Base-by-base conservation (phyloP, 2,113 vertebrate genomes). In the Aegotheles bennettii region DNA sequence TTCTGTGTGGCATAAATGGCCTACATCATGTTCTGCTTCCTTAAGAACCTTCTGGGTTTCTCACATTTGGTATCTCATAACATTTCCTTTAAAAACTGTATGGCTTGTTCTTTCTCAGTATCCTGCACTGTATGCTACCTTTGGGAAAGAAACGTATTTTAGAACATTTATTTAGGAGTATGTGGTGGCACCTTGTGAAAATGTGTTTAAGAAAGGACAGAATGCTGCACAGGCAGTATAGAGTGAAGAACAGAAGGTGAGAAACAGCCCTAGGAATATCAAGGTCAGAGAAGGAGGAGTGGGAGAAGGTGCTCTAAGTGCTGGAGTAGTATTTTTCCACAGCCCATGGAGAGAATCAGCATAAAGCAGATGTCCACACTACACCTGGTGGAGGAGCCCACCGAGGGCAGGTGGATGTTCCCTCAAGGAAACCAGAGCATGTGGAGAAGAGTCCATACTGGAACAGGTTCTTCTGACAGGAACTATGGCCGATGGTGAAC, bases 361-460 rank as follows among this genome's bases (percentile, higher is more conserved):
- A 13, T 21, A 26, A 38, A 71, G 16, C 19, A 56, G 19, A 43
- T 35, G 28, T 26, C 29, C 20, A 31, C 21, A 25, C 2, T 33
- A 7, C 0, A 35, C 29, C 33, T 69, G 54, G 4, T 80, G 26
- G 19, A 69, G 43, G 33, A 65, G 29, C 23, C 15, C 26, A 43
- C 36, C 20, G 17, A 47, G 17, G 29, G 33, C 8, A 47, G 47
- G 17, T 54, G 45, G 13, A 4, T 59, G 36, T 59, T 91, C 6
- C 4, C 24, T 82, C 4, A 8, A 2, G 5, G 54, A 81, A 74
- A 50, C 23, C 2, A 1, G 20, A 14, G 38, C 0, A 2, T 71
- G 9, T 77, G 47, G 17, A 61, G 16, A 15, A 16, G 7, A 43
- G 6, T 40, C 2, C 1, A 3, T 47, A 3, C 17, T 63, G 40